A percentile compares a stretch with the other conserved stretches of the same genome.
phyloP scores from a whole-genome alignment of 1,140 invertebrate species.

The Pachyrhynchus sulphureomaculatus region DNA sequence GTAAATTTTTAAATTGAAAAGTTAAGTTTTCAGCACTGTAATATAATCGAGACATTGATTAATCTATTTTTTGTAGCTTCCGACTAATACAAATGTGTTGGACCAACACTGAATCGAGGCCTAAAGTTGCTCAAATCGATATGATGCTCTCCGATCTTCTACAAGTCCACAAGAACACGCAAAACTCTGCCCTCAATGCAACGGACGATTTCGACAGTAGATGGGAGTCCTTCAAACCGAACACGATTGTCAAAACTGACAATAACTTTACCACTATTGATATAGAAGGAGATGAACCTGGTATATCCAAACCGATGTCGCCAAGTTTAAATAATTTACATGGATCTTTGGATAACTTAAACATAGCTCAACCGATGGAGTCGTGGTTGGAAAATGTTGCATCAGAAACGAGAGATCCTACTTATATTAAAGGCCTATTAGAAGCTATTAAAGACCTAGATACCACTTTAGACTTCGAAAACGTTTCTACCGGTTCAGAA shows the following conservation, averaged over 20 bases:
- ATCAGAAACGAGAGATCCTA: conserved; percentile 53
- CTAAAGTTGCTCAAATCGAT: conserved; percentile 57
- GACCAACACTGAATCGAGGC: conserved; percentile 53
- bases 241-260: conserved; percentile 60
- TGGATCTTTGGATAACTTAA: conserved; percentile 61
- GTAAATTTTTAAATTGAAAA: conserved; percentile 11
- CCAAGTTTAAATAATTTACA: conserved; percentile 60
- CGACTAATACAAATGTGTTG: conserved; percentile 70
- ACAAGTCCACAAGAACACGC: conserved; percentile 50
- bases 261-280: conserved; percentile 50
- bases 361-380: conserved; percentile 54
- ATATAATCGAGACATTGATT: background rate
- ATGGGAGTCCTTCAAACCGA: conserved; percentile 66
- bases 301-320: conserved; percentile 40
- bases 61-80: conserved; percentile 54
- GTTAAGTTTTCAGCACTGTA: background rate
- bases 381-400: conserved; percentile 60
- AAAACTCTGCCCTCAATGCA: conserved; percentile 27
- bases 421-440: conserved; percentile 61
- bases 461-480: conserved; percentile 63
- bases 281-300: conserved; percentile 17
- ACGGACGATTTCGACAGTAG: conserved; percentile 66
- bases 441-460: conserved; percentile 67
- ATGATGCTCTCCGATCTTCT: conserved; percentile 59
- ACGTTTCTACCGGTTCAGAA: conserved; percentile 51